Conservation (phyloP, 2,797 vertebrate species). For the Synanceia verrucosa region DNA sequence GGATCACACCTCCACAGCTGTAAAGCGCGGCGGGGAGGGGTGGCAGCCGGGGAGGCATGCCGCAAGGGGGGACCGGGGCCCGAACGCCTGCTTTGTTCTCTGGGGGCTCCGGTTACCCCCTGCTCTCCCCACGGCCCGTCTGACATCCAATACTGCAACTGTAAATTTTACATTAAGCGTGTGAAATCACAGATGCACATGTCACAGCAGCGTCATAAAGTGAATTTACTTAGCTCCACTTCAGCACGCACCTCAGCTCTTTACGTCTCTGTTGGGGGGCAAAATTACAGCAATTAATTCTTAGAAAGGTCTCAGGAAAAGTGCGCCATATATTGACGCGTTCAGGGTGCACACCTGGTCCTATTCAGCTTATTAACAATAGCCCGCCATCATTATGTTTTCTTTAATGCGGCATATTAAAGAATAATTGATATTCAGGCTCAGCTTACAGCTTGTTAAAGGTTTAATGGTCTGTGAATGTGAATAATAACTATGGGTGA, state of each 20-base stretch:
- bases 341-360: slow-evolving; percentile 60
- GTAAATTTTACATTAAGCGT: slow-evolving; percentile 89
- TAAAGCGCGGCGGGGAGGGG: slow-evolving; percentile 82
- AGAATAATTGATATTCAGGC: slow-evolving; percentile 65
- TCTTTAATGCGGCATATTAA: slow-evolving; percentile 52
- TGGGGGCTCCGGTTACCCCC: slow-evolving; percentile 88
- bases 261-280: slow-evolving; percentile 69
- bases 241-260: slow-evolving; percentile 76
- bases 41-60: slow-evolving; percentile 84
- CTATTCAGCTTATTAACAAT: slow-evolving; percentile 53
- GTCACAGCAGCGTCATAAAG: slow-evolving; percentile 85
- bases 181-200: slow-evolving; percentile 91
- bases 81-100: slow-evolving; percentile 89
- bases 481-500: slow-evolving; percentile 64
- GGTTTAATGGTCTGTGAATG: slow-evolving; percentile 75
- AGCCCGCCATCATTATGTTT: slow-evolving; percentile 34
- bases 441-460: slow-evolving; percentile 67
- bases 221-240: slow-evolving; percentile 84
- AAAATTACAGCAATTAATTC: slow-evolving; percentile 74
- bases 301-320: slow-evolving; percentile 49
- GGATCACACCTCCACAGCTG: slow-evolving; percentile 87
- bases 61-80: slow-evolving; percentile 79
- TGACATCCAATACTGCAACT: slow-evolving; percentile 89
- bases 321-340: slow-evolving; percentile 29
- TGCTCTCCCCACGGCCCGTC: slow-evolving; percentile 73